phyloP scores from a whole-genome alignment of 2,797 vertebrate genomes.

The Bucorvus abyssinicus region DNA sequence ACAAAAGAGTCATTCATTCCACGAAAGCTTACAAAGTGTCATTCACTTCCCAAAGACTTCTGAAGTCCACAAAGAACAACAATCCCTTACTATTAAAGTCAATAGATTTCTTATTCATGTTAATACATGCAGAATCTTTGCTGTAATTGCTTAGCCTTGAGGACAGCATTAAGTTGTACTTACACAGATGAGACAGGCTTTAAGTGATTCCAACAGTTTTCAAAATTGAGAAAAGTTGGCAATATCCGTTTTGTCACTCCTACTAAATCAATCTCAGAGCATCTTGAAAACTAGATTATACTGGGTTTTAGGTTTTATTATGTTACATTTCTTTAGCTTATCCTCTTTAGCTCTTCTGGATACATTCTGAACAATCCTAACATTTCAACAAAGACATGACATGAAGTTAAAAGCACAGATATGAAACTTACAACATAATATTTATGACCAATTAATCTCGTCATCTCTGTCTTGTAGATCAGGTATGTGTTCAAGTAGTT shows the following conservation, averaged over 20 bases:
- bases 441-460: background rate
- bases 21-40: background rate
- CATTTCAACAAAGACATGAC: background rate
- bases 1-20: background rate
- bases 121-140: background rate
- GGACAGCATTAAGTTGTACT: background rate
- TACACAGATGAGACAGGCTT: background rate
- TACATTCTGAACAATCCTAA: background rate
- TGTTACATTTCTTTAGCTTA: background rate
- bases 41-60: background rate
- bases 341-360: background rate
- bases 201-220: background rate
- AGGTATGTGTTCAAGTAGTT: background rate
- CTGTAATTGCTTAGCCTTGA: background rate
- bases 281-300: background rate
- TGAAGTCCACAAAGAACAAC: background rate
- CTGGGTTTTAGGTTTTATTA: rapidly evolving
- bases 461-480: background rate
- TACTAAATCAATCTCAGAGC: background rate
- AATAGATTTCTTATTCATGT: background rate
- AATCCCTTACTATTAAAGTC: background rate
- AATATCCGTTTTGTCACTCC: background rate
- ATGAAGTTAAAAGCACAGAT: background rate
- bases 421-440: background rate
- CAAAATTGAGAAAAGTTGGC: background rate